Conservation (phyloP, 2,888 invertebrate genomes). For the Dorcus hopei region DNA sequence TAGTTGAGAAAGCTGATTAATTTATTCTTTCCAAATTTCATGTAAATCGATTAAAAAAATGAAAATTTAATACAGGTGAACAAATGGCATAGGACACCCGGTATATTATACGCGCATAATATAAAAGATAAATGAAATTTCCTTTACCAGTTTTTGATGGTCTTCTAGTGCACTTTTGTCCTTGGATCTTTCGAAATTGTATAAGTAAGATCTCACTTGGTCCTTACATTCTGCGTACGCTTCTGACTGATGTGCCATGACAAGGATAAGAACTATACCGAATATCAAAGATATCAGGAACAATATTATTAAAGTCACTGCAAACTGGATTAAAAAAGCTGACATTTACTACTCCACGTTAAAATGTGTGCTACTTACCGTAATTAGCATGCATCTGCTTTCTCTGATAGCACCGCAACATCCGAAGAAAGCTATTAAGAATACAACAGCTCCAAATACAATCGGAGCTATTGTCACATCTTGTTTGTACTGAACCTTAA, state of each 20-base stretch:
- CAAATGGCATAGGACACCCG: no score
- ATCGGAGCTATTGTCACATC: conserved; percentile 24
- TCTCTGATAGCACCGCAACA: conserved; percentile 39
- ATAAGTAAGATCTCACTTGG: no score
- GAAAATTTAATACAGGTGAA: no score
- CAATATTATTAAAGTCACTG: conserved; percentile 63
- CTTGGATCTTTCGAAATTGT: no score
- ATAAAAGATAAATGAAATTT: neutral
- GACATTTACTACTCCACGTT: neutral
- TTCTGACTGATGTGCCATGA: no score
- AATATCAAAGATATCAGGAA: conserved; percentile 43
- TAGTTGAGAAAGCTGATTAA: no score
- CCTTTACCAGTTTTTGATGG: neutral
- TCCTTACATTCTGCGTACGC: no score
- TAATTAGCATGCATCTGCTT: conserved; percentile 38
- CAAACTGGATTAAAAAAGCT: conserved; percentile 57
- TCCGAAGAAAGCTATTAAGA: conserved; percentile 38
- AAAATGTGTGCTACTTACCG: conserved; percentile 27
- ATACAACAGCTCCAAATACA: conserved; percentile 35
- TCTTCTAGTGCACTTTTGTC: no score
- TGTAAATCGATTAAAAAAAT: no score
- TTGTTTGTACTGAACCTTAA: neutral
- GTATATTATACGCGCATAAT: neutral
- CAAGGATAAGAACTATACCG: no score
- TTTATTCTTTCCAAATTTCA: no score